These are phyloP conservation scores for Colossoma macropomum DNA, from an alignment of 2,113 vertebrate species.

Conservation along the genomic window DNA sequence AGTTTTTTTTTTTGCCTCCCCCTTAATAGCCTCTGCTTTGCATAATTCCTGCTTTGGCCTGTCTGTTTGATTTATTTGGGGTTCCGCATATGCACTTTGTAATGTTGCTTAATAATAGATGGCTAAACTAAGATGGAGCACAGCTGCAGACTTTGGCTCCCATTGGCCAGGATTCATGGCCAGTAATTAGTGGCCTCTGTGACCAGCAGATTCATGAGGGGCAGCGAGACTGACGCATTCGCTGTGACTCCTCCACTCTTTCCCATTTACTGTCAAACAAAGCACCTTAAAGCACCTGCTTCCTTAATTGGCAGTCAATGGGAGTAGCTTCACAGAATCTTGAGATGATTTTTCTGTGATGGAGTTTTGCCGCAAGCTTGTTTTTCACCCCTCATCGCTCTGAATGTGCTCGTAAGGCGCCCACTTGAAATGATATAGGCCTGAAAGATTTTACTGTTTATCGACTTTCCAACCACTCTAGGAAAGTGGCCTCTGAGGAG, in stretches of 20 bases:
- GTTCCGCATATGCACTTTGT: constrained; percentile 37
- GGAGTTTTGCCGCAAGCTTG: not conserved
- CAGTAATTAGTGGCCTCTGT: constrained; percentile 47
- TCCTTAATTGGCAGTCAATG: constrained; percentile 17
- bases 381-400: not conserved
- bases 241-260: not conserved
- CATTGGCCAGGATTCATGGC: constrained; percentile 42
- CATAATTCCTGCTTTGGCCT: constrained; percentile 64
- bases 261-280: constrained; percentile 17
- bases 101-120: constrained; percentile 59
- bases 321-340: constrained; percentile 1
- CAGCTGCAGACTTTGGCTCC: constrained; percentile 33
- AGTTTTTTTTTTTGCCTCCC: constrained; percentile 40
- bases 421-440: constrained; percentile 3
- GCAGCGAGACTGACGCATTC: constrained; percentile 19
- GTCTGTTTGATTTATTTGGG: constrained; percentile 63
- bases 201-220: constrained; percentile 37
- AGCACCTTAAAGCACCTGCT: too few species aligned
- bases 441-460: constrained; percentile 23
- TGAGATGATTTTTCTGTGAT: constrained; percentile 20
- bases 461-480: constrained; percentile 12
- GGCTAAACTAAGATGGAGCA: constrained; percentile 48
- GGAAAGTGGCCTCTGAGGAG: not conserved
- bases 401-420: not conserved
- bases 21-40: constrained; percentile 63